Evolutionary conservation across 2,888 invertebrate species (phyloP).

Genomic region (Rotaria sp.): DNA sequence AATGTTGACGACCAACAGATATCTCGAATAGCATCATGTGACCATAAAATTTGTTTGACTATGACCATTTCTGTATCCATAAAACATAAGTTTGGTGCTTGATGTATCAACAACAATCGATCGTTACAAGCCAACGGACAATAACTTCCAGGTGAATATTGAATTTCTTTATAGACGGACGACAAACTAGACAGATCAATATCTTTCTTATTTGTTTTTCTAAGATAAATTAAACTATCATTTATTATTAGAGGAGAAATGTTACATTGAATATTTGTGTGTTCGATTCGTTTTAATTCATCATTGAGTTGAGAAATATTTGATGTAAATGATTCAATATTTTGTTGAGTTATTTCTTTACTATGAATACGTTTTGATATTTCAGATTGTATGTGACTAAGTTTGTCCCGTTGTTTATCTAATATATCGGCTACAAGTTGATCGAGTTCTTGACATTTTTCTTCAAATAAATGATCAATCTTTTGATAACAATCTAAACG

Average conservation of each 20-base stretch:
- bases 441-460: not conserved
- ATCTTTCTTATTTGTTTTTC: not conserved
- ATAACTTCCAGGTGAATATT: not conserved
- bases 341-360: not conserved
- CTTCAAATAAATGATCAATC: not conserved
- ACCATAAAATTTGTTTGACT: not conserved
- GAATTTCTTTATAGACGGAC: not conserved
- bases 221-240: not conserved
- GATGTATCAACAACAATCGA: not conserved
- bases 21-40: not conserved
- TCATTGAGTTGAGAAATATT: not conserved
- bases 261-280: not conserved
- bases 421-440: not conserved
- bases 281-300: not conserved
- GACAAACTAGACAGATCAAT: not conserved
- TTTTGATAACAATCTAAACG: not conserved
- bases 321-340: not conserved
- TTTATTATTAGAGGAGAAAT: not conserved
- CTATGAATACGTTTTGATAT: not conserved
- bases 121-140: not conserved
- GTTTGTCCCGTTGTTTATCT: not conserved
- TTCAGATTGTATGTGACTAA: not conserved
- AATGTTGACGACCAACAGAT: conserved; percentile 9
- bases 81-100: not conserved
- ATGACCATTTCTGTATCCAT: not conserved